A percentile compares a stretch with the other conserved stretches of the same genome.
phyloP scores from a whole-genome alignment of 2,797 vertebrate genomes.

The Chelidonichthys spinosus region DNA sequence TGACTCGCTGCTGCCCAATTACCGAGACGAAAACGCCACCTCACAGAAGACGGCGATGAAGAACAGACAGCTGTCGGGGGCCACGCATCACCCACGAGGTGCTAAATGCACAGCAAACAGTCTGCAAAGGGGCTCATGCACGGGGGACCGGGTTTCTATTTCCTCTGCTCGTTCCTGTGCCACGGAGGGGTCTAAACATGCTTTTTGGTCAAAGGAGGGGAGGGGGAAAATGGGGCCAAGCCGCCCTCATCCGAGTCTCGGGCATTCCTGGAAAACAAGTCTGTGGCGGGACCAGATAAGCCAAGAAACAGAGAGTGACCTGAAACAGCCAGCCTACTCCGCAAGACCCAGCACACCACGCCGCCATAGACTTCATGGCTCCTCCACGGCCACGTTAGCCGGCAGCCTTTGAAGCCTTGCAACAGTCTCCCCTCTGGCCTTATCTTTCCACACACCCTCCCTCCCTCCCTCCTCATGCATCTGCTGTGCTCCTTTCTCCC shows the following conservation, averaged over 20 bases:
- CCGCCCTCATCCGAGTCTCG: constrained; percentile 50
- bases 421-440: constrained; percentile 65
- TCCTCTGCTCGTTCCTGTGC: constrained; percentile 29
- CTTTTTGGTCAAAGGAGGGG: constrained; percentile 60
- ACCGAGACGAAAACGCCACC: constrained; percentile 74
- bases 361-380: constrained; percentile 73
- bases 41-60: constrained; percentile 53
- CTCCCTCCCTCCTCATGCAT: constrained; percentile 57
- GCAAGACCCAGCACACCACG: constrained; percentile 59
- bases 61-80: constrained; percentile 45
- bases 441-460: constrained; percentile 74
- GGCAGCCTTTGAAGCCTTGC: constrained; percentile 79
- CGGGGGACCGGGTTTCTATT: constrained; percentile 7
- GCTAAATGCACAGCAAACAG: constrained; percentile 63
- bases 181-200: constrained; percentile 58
- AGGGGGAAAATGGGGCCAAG: constrained; percentile 65
- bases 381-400: constrained; percentile 65
- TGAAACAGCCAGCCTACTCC: constrained; percentile 62
- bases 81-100: constrained; percentile 66
- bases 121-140: constrained; percentile 39
- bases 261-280: constrained; percentile 74
- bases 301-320: constrained; percentile 77
- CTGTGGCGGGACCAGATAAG: constrained; percentile 81
- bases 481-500: constrained; percentile 57
- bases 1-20: constrained; percentile 67